Conservation (phyloP, 1,140 invertebrate species). For the Atta texana region DNA sequence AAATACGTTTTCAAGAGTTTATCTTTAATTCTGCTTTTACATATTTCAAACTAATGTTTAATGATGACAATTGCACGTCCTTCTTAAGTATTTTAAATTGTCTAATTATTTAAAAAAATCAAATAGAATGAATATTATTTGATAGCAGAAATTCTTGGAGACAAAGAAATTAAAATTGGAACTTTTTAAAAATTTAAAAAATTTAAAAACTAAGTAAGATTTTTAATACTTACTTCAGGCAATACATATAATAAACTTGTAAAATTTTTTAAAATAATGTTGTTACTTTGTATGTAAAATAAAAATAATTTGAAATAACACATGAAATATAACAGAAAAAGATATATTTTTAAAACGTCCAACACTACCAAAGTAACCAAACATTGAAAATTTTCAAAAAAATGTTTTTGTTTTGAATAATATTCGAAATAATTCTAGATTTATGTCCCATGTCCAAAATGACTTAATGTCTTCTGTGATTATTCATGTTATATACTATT, state of each 20-base stretch:
- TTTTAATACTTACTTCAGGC: too few relatives aligned
- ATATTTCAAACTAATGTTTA: not conserved
- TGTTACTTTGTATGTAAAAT: too few relatives aligned
- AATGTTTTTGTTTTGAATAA: not conserved
- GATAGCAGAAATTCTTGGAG: not conserved
- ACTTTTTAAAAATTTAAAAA: too few relatives aligned
- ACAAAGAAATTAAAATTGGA: not conserved
- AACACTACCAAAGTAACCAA: not conserved
- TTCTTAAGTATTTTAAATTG: not conserved
- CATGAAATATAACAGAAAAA: too few relatives aligned
- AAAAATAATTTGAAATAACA: too few relatives aligned
- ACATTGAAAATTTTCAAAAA: not conserved
- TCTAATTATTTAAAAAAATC: not conserved
- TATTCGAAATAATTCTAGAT: constrained; percentile 1
- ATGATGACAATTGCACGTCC: not conserved
- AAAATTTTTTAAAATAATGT: too few relatives aligned
- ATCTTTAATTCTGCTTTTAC: not conserved
- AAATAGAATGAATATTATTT: not conserved
- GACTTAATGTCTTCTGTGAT: not conserved
- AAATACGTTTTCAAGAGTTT: not conserved
- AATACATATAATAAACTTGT: too few relatives aligned
- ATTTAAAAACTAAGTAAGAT: too few relatives aligned
- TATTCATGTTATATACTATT: not conserved
- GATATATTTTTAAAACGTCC: not conserved
- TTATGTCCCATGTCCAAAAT: not conserved